phyloP scores from a whole-genome alignment of 2,113 vertebrate genomes.

The Probosciger aterrimus region DNA sequence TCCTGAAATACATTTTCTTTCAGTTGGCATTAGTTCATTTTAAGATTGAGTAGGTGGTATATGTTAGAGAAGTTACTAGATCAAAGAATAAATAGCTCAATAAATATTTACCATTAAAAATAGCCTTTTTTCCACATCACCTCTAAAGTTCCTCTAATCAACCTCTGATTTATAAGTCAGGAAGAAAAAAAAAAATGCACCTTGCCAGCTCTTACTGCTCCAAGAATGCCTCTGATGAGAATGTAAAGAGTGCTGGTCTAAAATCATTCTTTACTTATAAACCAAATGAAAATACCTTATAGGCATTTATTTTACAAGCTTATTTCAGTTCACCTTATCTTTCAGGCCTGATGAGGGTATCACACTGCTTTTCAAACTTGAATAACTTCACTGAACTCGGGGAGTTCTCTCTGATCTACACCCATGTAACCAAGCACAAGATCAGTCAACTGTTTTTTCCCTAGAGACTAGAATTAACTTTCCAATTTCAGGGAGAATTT shows the following conservation, averaged over 20 bases:
- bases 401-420: constrained; percentile 10
- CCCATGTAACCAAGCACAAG: not conserved
- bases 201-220: not conserved
- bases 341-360: not conserved
- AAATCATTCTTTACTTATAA: not conserved
- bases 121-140: not conserved
- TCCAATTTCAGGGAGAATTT: constrained; percentile 6
- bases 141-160: not conserved
- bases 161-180: not conserved
- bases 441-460: not conserved
- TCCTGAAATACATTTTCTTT: not conserved
- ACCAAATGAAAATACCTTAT: not conserved
- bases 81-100: not conserved
- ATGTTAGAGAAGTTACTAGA: not conserved
- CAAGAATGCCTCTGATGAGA: not conserved
- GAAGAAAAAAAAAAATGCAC: not conserved
- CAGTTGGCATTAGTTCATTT: not conserved
- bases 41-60: not conserved
- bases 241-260: not conserved
- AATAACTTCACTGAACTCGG: not conserved
- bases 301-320: not conserved
- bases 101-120: not conserved
- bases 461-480: constrained; percentile 21
- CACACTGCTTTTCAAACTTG: not conserved
- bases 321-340: not conserved